Conservation (phyloP, 2,113 vertebrate genomes). For the Strigops habroptila region DNA sequence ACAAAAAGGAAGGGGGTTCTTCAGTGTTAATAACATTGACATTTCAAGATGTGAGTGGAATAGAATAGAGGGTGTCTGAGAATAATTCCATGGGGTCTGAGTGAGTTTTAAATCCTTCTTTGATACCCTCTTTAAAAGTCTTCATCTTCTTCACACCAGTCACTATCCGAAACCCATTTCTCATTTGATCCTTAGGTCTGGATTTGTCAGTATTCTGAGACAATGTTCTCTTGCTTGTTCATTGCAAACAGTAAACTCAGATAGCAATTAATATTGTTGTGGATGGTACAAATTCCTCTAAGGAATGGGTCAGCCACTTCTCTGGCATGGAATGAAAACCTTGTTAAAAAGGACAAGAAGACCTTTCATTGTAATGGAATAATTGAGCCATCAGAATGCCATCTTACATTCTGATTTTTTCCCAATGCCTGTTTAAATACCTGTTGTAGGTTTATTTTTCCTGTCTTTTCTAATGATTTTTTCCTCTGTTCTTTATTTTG, state of each 20-base stretch:
- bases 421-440: not conserved
- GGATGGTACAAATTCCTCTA: not conserved
- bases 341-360: not conserved
- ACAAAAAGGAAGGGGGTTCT: not conserved
- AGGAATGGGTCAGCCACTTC: not conserved
- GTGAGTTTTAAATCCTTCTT: not conserved
- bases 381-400: not conserved
- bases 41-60: not conserved
- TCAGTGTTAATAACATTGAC: not conserved
- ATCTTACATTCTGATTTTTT: not conserved
- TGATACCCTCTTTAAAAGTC: not conserved
- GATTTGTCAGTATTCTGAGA: not conserved
- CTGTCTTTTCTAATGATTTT: not conserved
- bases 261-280: not conserved
- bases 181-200: not conserved
- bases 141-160: not conserved
- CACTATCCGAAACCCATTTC: not conserved
- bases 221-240: not conserved
- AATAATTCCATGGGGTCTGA: not conserved
- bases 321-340: not conserved
- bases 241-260: not conserved
- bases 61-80: not conserved
- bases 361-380: not conserved
- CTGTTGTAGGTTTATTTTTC: not conserved
- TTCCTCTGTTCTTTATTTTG: slow-evolving; percentile 8